These are phyloP conservation scores for Mustelus asterias DNA, from an alignment of 2,113 vertebrate genomes.

Conservation along the genomic window DNA sequence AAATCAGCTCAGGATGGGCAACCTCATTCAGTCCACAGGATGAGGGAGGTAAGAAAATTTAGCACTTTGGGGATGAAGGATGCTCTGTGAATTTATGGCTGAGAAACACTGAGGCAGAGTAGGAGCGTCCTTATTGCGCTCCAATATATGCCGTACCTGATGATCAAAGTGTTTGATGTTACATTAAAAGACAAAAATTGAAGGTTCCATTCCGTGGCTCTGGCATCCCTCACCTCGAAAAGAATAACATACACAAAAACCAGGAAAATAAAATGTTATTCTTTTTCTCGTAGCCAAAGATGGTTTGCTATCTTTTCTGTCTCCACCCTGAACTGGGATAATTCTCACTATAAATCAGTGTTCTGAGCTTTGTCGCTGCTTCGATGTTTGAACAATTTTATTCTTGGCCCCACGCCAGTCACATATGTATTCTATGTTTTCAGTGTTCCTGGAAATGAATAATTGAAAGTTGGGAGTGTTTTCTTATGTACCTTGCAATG, in stretches of 20 bases:
- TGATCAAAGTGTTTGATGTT: not conserved
- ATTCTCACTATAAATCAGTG: not conserved
- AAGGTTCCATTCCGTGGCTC: not conserved
- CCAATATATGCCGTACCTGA: too few relatives aligned
- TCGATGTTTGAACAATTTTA: not conserved
- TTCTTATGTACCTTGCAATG: not conserved
- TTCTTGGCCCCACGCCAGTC: not conserved
- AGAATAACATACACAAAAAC: not conserved
- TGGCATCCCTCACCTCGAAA: not conserved
- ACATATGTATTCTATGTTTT: not conserved
- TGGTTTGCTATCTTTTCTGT: not conserved
- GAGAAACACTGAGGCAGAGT: not conserved
- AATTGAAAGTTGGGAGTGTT: not conserved
- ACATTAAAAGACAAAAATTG: not conserved
- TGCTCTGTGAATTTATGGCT: not conserved
- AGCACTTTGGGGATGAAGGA: not conserved
- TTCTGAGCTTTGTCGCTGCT: not conserved
- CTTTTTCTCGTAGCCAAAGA: not conserved
- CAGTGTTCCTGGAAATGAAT: not conserved
- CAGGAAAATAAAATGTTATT: not conserved
- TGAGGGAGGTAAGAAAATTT: not conserved
- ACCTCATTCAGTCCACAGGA: not conserved
- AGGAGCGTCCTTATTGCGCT: not conserved
- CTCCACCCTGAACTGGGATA: not conserved
- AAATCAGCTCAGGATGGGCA: not conserved